phyloP scores from a whole-genome alignment of 2,888 invertebrate species.

The Incurvaria masculella region DNA sequence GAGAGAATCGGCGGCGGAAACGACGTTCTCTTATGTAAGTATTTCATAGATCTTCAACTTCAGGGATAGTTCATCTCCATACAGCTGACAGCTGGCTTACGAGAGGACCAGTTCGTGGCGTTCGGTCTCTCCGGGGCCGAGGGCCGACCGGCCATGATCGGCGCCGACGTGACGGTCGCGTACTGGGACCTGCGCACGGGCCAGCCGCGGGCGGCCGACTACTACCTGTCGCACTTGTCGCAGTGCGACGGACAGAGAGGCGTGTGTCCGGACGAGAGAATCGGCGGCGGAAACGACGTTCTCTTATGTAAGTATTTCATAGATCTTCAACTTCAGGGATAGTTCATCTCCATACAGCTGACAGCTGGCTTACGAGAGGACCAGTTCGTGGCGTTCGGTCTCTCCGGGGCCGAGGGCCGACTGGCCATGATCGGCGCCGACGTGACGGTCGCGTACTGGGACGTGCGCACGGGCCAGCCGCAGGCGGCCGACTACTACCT shows the following conservation, averaged over 20 bases:
- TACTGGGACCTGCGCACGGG: conserved; percentile 50
- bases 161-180: conserved; percentile 81
- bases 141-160: conserved; percentile 72
- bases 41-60: too few species aligned
- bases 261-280: conserved; percentile 80
- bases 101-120: conserved; percentile 83
- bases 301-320: conserved; percentile 49
- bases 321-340: too few species aligned
- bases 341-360: conserved; percentile 70
- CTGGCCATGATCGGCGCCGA: conserved; percentile 81
- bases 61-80: conserved; percentile 66
- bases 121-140: conserved; percentile 82
- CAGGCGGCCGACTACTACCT: conserved; percentile 83
- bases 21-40: conserved; percentile 63
- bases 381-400: conserved; percentile 86
- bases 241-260: conserved; percentile 81
- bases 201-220: conserved; percentile 77
- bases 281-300: conserved; percentile 79
- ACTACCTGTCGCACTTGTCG: conserved; percentile 76
- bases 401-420: conserved; percentile 72
- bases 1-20: conserved; percentile 75
- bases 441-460: conserved; percentile 75
- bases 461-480: conserved; percentile 49
- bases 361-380: conserved; percentile 76
- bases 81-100: conserved; percentile 72